phyloP scores from a whole-genome alignment of 1,140 invertebrate genomes.

The Penaeus japonicus region DNA sequence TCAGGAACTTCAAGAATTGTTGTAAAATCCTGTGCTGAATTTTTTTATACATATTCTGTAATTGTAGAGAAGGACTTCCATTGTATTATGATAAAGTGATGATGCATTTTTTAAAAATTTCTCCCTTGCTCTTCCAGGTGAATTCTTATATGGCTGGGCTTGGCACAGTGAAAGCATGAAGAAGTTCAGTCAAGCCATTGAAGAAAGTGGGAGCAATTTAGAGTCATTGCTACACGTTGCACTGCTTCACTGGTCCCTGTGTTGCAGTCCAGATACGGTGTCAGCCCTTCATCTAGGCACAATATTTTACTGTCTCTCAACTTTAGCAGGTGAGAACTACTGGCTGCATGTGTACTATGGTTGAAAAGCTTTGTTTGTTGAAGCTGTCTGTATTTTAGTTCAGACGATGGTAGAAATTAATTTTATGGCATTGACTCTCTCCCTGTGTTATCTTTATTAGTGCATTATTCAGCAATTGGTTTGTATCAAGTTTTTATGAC shows the following conservation, averaged over 20 bases:
- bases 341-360: too few species aligned
- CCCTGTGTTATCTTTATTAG: too few species aligned
- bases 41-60: too few species aligned
- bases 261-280: constrained; percentile 13
- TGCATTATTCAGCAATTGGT: too few species aligned
- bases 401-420: too few species aligned
- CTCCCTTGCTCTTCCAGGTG: background rate
- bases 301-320: constrained; percentile 27
- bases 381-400: too few species aligned
- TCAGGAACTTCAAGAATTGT: too few species aligned
- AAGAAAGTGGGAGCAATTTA: constrained; percentile 15
- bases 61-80: too few species aligned
- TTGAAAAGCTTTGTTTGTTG: too few species aligned
- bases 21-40: too few species aligned
- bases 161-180: constrained; percentile 46
- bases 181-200: background rate
- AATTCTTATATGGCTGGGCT: constrained; percentile 42
- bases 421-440: too few species aligned
- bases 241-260: constrained; percentile 20
- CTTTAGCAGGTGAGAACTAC: constrained; percentile 8
- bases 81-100: background rate
- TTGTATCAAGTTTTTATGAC: too few species aligned
- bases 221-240: constrained; percentile 35
- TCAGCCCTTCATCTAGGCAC: constrained; percentile 38
- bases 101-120: background rate